Base-by-base conservation (phyloP, 2,888 invertebrate genomes). In the Deladenus siricidicola region DNA sequence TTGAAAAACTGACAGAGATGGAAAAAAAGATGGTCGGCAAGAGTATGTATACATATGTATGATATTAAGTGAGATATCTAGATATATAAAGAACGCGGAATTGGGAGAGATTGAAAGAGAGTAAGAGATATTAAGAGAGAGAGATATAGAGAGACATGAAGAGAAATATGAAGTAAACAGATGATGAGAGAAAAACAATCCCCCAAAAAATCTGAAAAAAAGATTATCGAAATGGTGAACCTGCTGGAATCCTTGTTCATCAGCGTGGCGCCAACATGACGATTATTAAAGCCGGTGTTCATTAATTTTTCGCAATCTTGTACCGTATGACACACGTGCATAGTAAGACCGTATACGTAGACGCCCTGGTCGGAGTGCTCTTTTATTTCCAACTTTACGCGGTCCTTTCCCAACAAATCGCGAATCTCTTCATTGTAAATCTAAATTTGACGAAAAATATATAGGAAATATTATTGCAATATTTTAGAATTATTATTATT, bases 371-470 rank as follows among this genome's bases (percentile, higher is more conserved):
- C 75, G 8, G 71, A 45, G 71, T 85, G 85, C 73, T 87, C 86
- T 73, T 87, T 86, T 29, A 87, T 80, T 47, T 86, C 86, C 56
- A 87, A 78, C 69, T 84, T 84, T 60, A 80, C 80, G 28, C 79
- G 79, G 69, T 84, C 85, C 47, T 82, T 80, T 2, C 86, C 85
- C 1, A 87, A 80, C 24, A 87, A 80, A 79, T 87, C 87, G 17
- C 86, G 80, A 62, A 89, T 85, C 78, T 87, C 87, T 81, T 89
- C 89, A 80, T 89, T 85, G 82, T 89, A 89, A 62, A 89, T 89
- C 81, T 79, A 44, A 56, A 58, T 24, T 17, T 14, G 17, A 54
- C 53, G 34, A 59, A 60, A 48, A 19, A 44, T 23, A 6, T n/a
- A n/a, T n/a, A n/a, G n/a, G n/a, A n/a, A n/a, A n/a, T n/a, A n/a